A percentile compares a stretch with the other conserved stretches of the same genome.
These are phyloP conservation scores for Aradophagus sp. DNA, from an alignment of 1,140 invertebrate genomes.

Conservation along the genomic window DNA sequence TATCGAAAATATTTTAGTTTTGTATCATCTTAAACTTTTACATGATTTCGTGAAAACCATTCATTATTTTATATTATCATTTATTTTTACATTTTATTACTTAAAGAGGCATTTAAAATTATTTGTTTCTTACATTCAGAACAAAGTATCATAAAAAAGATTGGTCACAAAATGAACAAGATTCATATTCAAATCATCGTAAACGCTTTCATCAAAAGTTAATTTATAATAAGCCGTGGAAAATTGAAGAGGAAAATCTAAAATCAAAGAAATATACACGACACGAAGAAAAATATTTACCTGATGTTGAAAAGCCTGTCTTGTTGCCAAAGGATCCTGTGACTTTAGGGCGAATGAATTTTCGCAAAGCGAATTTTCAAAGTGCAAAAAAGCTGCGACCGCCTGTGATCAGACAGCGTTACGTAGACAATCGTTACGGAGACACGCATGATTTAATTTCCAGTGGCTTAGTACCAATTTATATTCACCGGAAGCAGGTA, in stretches of 20 bases:
- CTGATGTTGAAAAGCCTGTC: conserved; percentile 38
- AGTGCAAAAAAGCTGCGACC: conserved; percentile 74
- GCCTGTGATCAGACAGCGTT: conserved; percentile 70
- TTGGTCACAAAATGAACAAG: conserved; percentile 1
- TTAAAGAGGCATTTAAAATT: neutral
- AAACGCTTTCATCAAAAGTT: conserved; percentile 34
- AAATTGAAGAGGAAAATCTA: conserved; percentile 76
- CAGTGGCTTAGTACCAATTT: conserved; percentile 73
- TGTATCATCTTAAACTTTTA: neutral
- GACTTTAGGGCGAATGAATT: conserved; percentile 70
- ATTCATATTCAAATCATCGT: conserved; percentile 23
- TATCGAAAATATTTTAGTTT: conserved; percentile 9
- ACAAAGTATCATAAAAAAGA: conserved; percentile 7
- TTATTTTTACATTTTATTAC: no score
- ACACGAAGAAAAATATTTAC: conserved; percentile 51
- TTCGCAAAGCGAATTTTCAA: conserved; percentile 76
- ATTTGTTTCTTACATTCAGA: conserved; percentile 28
- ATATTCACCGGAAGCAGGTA: conserved; percentile 64
- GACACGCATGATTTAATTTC: conserved; percentile 67
- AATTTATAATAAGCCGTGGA: conserved; percentile 61
- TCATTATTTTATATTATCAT: neutral
- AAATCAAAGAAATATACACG: conserved; percentile 48
- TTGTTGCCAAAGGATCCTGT: conserved; percentile 52
- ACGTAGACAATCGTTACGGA: conserved; percentile 70
- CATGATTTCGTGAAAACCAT: neutral